Evolutionary conservation across 2,113 vertebrate species (phyloP), one percentile per base, ranked within the genome.

Genomic region (Conger conger): DNA sequence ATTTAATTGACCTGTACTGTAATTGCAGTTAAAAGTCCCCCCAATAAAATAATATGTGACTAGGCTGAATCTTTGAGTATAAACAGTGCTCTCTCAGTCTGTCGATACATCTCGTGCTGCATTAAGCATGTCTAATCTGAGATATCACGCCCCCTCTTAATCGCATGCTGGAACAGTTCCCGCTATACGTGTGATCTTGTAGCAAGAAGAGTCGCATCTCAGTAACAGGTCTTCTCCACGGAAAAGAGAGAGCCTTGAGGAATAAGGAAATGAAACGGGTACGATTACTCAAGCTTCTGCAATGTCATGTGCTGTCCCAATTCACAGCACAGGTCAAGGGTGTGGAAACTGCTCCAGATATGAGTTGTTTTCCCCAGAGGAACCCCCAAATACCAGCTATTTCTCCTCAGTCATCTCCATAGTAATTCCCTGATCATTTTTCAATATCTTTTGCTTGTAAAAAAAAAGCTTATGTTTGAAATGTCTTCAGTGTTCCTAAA

Each of bases 161-260:
- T 50, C 50, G 11, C 17, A 45, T 17, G 40, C 37, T 13, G 15
- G 16, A 81, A 80, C 33, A 85, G 82, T 87, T 82, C 81, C 81
- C 86, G 78, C 42, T 85, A 81, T 77, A 76, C 7, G 83, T n/a
- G 42, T 45, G 85, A 91, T 87, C 79, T 36, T 40, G 54, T 77
- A 82, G 30, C 78, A 88, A 88, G 87, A 87, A 68, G 84, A 78
- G 82, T 82, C 83, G 83, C 27, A 6, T 38, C 80, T 81, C 80
- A 78, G 80, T 86, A 87, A 88, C 86, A 85, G 85, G 84, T 78
- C 81, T 87, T 38, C 80, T 80, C 88, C 86, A 81, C 79, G 38
- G 38, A 35, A 79, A 38, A 57, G n/a, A 1, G 33, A 9, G 4
- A 78, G 53, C 79, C 84, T 33, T 80, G 76, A 85, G 84, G 0